These are phyloP conservation scores for Phylloscopus whistleri DNA, from an alignment of 2,113 vertebrate species.

Conservation along the genomic window DNA sequence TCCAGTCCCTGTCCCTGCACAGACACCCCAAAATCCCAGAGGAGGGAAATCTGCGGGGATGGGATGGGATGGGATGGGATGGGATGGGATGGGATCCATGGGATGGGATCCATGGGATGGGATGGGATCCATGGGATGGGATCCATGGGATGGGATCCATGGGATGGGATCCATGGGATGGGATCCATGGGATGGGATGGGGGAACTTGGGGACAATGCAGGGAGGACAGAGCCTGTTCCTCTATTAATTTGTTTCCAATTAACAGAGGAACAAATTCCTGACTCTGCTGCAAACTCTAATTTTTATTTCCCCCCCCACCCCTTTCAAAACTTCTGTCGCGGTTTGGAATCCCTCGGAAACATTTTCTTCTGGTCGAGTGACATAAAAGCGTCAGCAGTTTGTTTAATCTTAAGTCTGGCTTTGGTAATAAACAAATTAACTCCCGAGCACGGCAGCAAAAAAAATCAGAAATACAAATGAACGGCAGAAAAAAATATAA, in stretches of 20 bases:
- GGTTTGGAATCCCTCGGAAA: constrained; percentile 49
- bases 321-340: constrained; percentile 35
- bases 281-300: neutral
- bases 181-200: neutral
- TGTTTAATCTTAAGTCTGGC: constrained; percentile 67
- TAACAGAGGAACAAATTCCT: constrained; percentile 61
- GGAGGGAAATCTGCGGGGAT: too few relatives aligned
- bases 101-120: too few relatives aligned
- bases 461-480: neutral
- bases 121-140: too few relatives aligned
- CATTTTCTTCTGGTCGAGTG: constrained; percentile 72
- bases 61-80: too few relatives aligned
- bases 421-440: constrained; percentile 71
- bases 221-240: constrained; percentile 7
- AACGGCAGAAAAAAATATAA: too few relatives aligned
- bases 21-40: too few relatives aligned
- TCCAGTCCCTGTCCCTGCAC: too few relatives aligned
- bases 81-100: too few relatives aligned
- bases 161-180: too few relatives aligned
- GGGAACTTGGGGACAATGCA: constrained; percentile 6
- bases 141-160: too few relatives aligned
- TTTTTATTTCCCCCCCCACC: neutral
- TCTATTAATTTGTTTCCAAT: constrained; percentile 45
- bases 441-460: constrained; percentile 31
- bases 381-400: constrained; percentile 69